Evolutionary conservation across 2,888 invertebrate species (phyloP).

Genomic region (Dendrolimus houi): DNA sequence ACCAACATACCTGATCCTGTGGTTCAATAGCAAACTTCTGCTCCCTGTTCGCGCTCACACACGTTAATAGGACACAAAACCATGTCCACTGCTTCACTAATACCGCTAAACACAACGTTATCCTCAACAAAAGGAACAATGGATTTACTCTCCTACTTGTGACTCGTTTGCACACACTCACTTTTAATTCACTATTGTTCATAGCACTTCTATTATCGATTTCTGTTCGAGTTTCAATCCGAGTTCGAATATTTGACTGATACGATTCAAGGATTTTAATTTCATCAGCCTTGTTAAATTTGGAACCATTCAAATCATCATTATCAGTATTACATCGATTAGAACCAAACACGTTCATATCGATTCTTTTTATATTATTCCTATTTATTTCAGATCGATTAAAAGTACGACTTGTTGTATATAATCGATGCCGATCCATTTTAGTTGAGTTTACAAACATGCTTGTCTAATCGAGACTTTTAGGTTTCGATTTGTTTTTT

Average conservation of each 20-base stretch:
- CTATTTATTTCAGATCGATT: no score
- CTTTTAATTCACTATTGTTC: slow-evolving; percentile 9
- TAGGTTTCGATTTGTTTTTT: no score
- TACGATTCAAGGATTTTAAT: no score
- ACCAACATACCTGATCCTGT: slow-evolving; percentile 57
- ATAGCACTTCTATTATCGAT: neutral
- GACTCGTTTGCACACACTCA: slow-evolving; percentile 20
- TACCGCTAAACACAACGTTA: slow-evolving; percentile 19
- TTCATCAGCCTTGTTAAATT: neutral
- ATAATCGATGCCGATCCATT: no score
- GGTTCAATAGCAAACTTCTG: slow-evolving; percentile 68
- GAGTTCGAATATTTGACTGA: no score
- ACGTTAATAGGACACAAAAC: slow-evolving; percentile 30
- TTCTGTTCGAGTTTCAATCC: no score
- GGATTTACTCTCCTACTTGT: slow-evolving; percentile 56
- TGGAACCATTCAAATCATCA: slow-evolving; percentile 7
- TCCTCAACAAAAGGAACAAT: slow-evolving; percentile 62
- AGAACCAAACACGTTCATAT: neutral
- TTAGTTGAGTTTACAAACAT: no score
- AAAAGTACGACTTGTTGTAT: no score
- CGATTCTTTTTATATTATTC: neutral
- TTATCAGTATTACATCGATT: slow-evolving; percentile 9
- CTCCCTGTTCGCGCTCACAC: slow-evolving; percentile 45
- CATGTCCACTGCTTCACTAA: slow-evolving; percentile 34
- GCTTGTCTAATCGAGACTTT: no score